These are phyloP conservation scores for Bungarus multicinctus DNA, from an alignment of 2,113 vertebrate species.

Conservation along the genomic window DNA sequence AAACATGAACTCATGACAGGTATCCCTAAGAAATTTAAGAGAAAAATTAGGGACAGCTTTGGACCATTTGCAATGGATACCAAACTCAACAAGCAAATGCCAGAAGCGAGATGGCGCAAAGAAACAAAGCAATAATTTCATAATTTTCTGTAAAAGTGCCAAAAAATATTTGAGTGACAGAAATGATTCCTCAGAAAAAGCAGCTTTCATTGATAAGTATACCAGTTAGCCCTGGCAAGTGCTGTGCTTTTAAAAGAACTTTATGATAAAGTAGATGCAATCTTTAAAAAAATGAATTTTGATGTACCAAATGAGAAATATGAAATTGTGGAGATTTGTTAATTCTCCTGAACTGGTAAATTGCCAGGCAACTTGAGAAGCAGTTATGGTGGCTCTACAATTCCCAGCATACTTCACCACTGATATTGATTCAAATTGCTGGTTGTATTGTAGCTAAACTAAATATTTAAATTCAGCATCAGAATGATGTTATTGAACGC, in stretches of 20 bases:
- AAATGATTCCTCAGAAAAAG: not conserved
- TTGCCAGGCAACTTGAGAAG: not conserved
- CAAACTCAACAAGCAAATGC: not conserved
- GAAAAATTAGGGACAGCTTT: not conserved
- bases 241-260: not conserved
- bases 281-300: not conserved
- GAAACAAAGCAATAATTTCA: not conserved
- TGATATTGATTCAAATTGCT: not conserved
- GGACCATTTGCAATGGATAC: not conserved
- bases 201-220: not conserved
- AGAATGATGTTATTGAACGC: accelerated
- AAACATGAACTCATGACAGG: not conserved
- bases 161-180: not conserved
- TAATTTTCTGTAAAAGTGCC: not conserved
- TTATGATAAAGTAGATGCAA: not conserved
- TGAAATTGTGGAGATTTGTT: not conserved
- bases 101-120: not conserved
- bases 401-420: not conserved
- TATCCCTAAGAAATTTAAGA: not conserved
- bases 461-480: not conserved
- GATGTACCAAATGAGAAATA: not conserved
- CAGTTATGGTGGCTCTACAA: not conserved
- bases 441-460: not conserved
- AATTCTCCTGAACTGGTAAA: not conserved
- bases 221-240: not conserved